Evolutionary conservation across 2,113 vertebrate genomes (phyloP).

Genomic region (Xiphophorus hellerii): DNA sequence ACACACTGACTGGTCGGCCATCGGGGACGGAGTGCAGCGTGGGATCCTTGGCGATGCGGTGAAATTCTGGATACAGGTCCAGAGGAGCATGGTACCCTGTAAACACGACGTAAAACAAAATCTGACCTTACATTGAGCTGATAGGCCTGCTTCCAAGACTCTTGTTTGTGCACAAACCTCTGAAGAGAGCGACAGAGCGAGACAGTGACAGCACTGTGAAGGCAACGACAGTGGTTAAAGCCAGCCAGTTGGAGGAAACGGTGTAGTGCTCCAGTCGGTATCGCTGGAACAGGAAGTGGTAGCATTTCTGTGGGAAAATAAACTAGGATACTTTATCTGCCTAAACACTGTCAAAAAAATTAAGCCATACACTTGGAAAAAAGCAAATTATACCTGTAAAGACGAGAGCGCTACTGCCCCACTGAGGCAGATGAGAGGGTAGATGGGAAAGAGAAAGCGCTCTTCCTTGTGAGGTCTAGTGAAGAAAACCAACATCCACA

Average conservation of each 20-base stretch:
- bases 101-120: not conserved
- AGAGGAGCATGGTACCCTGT: constrained; percentile 95
- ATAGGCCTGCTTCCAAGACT: not conserved
- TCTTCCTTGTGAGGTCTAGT: constrained; percentile 96
- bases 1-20: constrained; percentile 88
- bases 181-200: constrained; percentile 93
- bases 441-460: constrained; percentile 95
- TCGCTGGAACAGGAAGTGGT: constrained; percentile 97
- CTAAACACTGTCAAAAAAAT: not conserved
- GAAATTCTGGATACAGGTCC: constrained; percentile 96
- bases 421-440: constrained; percentile 95
- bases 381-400: constrained; percentile 85
- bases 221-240: constrained; percentile 85
- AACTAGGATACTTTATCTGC: not conserved
- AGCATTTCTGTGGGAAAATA: constrained; percentile 88
- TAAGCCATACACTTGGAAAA: not conserved
- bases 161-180: constrained; percentile 79
- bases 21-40: constrained; percentile 88
- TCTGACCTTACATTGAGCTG: not conserved
- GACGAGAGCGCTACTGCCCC: constrained; percentile 94
- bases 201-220: constrained; percentile 91
- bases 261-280: constrained; percentile 97
- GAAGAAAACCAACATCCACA: constrained; percentile 98
- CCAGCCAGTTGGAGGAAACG: constrained; percentile 94
- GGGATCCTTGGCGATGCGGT: constrained; percentile 91